phyloP scores from a whole-genome alignment of 1,140 invertebrate genomes.

The Drosophila pectinifera region DNA sequence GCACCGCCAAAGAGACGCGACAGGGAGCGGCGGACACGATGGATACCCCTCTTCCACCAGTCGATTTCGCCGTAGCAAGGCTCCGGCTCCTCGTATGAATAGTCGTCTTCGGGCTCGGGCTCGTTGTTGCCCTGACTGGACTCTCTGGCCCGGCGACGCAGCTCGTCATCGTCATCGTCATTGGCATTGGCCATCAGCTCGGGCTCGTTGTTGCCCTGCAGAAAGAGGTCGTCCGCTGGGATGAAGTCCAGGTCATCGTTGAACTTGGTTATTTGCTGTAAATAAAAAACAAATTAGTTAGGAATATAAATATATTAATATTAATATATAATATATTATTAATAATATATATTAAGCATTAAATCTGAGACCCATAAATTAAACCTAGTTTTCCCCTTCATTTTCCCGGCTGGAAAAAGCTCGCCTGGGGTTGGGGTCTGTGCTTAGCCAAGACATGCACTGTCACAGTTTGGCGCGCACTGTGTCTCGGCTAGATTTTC shows the following conservation, averaged over 20 bases:
- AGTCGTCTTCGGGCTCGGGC: no score
- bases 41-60: no score
- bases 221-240: constrained; percentile 31
- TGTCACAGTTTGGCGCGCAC: not conserved
- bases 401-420: constrained; percentile 1
- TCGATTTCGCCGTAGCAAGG: no score
- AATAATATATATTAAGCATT: no score
- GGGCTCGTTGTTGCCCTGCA: constrained; percentile 11
- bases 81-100: no score
- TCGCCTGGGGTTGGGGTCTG: constrained; percentile 22
- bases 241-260: constrained; percentile 45
- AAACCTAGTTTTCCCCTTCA: not conserved
- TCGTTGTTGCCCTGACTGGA: not conserved
- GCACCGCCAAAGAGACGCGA: constrained; percentile 59
- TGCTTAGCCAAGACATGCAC: constrained; percentile 10
- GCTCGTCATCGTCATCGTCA: constrained; percentile 13
- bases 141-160: constrained; percentile 3
- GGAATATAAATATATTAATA: no score
- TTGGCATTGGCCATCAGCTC: constrained; percentile 2
- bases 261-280: constrained; percentile 61
- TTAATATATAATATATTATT: no score
- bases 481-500: constrained; percentile 18
- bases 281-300: not conserved
- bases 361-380: not conserved
- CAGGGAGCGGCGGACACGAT: constrained; percentile 73